These are phyloP conservation scores for Macropis europaea DNA, from an alignment of 2,888 invertebrate genomes.

Conservation along the genomic window DNA sequence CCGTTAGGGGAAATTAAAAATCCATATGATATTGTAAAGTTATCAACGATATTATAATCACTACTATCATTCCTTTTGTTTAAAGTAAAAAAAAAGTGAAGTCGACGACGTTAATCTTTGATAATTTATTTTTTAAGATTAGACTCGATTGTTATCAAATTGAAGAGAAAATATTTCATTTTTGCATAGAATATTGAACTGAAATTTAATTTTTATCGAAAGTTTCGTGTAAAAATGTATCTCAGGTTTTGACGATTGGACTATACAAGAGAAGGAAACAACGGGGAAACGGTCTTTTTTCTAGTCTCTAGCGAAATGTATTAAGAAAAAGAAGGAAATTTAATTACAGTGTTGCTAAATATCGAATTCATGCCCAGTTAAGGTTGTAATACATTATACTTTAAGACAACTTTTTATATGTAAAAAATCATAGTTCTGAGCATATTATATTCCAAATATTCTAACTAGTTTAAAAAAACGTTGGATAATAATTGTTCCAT, in stretches of 20 bases:
- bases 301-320: slow-evolving; percentile 44
- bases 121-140: slow-evolving; percentile 32
- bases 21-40: slow-evolving; percentile 47
- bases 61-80: slow-evolving; percentile 31
- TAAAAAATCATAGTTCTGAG: slow-evolving; percentile 58
- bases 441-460: slow-evolving; percentile 57
- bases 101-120: slow-evolving; percentile 19
- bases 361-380: slow-evolving; percentile 57
- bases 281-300: slow-evolving; percentile 47
- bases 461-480: slow-evolving; percentile 53
- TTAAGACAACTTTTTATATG: slow-evolving; percentile 64
- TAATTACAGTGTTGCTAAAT: slow-evolving; percentile 45
- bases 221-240: no score
- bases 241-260: slow-evolving; percentile 49
- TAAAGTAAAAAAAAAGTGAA: no score
- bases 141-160: slow-evolving; percentile 4
- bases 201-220: slow-evolving; percentile 44
- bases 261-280: slow-evolving; percentile 24
- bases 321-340: slow-evolving; percentile 40
- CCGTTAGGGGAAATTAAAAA: slow-evolving; percentile 47
- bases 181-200: no score
- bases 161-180: slow-evolving; percentile 20
- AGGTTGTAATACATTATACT: slow-evolving; percentile 63
- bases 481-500: slow-evolving; percentile 51
- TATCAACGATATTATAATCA: slow-evolving; percentile 50